A percentile compares a stretch with the other conserved stretches of the same genome.
These are phyloP conservation scores for Leptestheria dahalacensis DNA, from an alignment of 1,140 invertebrate species.

Conservation along the genomic window DNA sequence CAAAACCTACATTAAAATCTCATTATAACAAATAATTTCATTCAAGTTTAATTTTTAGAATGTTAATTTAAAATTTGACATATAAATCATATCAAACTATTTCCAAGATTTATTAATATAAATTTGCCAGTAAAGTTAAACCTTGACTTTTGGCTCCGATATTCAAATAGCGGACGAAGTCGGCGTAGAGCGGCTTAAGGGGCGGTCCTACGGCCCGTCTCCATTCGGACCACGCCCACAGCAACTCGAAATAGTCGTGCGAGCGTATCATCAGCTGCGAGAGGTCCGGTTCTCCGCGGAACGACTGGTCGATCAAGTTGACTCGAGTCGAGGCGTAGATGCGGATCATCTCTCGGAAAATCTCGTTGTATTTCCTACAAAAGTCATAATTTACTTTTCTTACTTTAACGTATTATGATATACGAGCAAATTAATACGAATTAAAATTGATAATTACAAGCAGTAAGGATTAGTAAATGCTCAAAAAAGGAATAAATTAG, in stretches of 20 bases:
- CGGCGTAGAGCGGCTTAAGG: slow-evolving; percentile 47
- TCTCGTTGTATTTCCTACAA: background rate
- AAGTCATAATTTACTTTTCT: too few species aligned
- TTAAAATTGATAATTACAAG: background rate
- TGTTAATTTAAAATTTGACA: too few species aligned
- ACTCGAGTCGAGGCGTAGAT: slow-evolving; percentile 9
- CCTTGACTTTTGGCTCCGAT: slow-evolving; percentile 3
- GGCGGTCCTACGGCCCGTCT: slow-evolving; percentile 59
- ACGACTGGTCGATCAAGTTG: background rate
- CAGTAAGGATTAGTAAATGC: background rate
- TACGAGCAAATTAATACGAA: too few species aligned
- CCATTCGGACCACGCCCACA: slow-evolving; percentile 64
- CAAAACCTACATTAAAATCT: slow-evolving; percentile 5
- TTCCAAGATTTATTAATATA: too few species aligned
- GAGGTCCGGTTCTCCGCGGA: slow-evolving; percentile 33
- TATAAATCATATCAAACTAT: too few species aligned
- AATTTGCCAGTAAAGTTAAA: background rate
- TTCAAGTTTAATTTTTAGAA: background rate
- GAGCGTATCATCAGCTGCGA: slow-evolving; percentile 50
- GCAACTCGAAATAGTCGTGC: slow-evolving; percentile 49
- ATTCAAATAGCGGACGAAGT: slow-evolving; percentile 4
- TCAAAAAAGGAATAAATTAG: too few species aligned
- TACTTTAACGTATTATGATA: too few species aligned
- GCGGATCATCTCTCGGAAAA: background rate
- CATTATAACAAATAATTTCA: background rate